phyloP scores from a whole-genome alignment of 2,888 invertebrate species.

The Crocallis elinguaria region DNA sequence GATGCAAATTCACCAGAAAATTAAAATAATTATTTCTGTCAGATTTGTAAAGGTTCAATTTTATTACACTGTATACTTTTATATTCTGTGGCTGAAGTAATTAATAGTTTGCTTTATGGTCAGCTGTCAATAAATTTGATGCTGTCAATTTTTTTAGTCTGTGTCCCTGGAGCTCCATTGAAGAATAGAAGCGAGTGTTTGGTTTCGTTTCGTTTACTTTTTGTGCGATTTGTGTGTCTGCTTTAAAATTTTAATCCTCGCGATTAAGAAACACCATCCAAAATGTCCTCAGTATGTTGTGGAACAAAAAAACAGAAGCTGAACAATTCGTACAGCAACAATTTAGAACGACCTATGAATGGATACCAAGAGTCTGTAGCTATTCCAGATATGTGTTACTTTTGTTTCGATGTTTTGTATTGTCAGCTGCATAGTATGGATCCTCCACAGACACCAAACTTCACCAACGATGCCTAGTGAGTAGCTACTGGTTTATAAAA shows the following conservation, averaged over 20 bases:
- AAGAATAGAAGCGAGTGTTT: conserved; percentile 47
- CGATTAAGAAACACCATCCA: conserved; percentile 44
- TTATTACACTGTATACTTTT: too few relatives aligned
- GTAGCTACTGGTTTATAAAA: conserved; percentile 64
- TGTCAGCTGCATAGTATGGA: conserved; percentile 97
- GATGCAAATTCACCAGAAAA: too few relatives aligned
- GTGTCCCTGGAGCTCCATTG: conserved; percentile 17
- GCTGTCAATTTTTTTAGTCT: conserved; percentile 1
- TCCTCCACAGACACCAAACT: conserved; percentile 95
- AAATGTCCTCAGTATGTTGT: conserved; percentile 96
- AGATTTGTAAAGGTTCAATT: too few relatives aligned
- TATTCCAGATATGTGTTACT: conserved; percentile 98
- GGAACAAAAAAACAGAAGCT: conserved; percentile 96
- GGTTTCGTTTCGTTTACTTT: conserved; percentile 59
- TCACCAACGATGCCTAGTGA: conserved; percentile 98
- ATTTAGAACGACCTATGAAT: conserved; percentile 85
- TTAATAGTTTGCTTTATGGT: too few relatives aligned
- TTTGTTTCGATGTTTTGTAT: conserved; percentile 99
- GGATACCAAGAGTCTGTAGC: conserved; percentile 87
- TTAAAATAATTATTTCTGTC: too few relatives aligned
- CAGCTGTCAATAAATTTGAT: neutral
- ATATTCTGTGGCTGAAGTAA: too few relatives aligned
- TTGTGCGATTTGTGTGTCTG: conserved; percentile 56
- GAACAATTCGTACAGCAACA: conserved; percentile 86
- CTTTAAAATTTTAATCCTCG: conserved; percentile 54